Evolutionary conservation across 2,888 invertebrate species (phyloP), one percentile per base, ranked within the genome.

Genomic region (Pseudococcus viburni): DNA sequence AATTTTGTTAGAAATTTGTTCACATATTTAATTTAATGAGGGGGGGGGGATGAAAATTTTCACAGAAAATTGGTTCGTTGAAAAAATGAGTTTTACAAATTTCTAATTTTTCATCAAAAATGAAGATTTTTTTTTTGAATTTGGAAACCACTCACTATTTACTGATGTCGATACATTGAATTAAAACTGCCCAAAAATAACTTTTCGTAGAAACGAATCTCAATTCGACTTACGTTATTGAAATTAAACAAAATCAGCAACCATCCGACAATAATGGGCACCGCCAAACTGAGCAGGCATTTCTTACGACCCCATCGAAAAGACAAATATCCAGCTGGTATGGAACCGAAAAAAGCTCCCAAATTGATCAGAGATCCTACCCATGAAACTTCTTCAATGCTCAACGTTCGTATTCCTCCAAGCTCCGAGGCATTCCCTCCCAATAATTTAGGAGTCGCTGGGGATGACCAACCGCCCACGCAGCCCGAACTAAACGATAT

Each of bases 251-350:
- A 94, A 8, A 95, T 95, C 26, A 95, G 92, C 17, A 94, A 89
- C 96, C 96, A 97, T 22, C 94, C 93, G 4, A 95, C 90, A 89
- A 95, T 91, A 90, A 95, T 95, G 0, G 95, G 95, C 0, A 94
- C 90, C 0, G 94, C 92, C 89, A 95, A 92, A 0, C 93, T 90
- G n/a, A 96, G 92, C 42, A 96, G 94, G 0, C 94, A 93, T 87
- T 93, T 94, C 89, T 95, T 94, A 48, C 96, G 92, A 9, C 96
- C 96, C n/a, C 95, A 92, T 90, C 93, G 93, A 91, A 96, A 95
- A 0, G 95, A 95, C 11, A 90, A 68, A 39, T 91, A 90, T 0
- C 97, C 96, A 0, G 95, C 94, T 0, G 96, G 95, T 1, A 96
- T 91, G 0, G 97, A 96, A 1, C 95, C 94, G n/a, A 90, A 91